Evolutionary conservation across 35 echinoderm and acorn worm species (phyloP).

Genomic region (Lytechinus variegatus): DNA sequence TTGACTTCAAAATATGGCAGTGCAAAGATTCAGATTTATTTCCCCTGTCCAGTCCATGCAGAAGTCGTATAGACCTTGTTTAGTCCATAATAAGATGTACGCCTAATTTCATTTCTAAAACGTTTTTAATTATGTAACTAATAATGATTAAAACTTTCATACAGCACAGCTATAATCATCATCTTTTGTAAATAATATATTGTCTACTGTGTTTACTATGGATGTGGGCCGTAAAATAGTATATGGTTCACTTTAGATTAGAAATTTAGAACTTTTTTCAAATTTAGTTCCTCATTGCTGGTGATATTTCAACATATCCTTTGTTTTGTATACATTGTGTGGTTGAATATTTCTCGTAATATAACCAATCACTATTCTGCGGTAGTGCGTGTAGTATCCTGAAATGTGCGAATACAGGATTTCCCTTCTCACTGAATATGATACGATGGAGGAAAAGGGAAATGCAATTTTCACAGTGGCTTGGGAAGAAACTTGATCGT

Average conservation of each 20-base stretch:
- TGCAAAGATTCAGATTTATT: background rate
- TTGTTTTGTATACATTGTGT: background rate
- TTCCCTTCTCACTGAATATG: background rate
- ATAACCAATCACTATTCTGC: background rate
- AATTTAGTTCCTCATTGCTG: background rate
- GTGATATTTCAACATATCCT: background rate
- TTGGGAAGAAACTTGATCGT: background rate
- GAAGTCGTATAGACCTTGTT: no score
- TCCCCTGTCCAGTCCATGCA: no score
- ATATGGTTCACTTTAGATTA: no score
- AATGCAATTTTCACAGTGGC: background rate
- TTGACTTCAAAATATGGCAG: background rate
- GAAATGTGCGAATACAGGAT: background rate
- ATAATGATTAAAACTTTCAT: no score
- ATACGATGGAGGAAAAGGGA: background rate
- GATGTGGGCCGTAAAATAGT: no score
- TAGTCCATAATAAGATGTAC: no score
- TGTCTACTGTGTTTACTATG: no score
- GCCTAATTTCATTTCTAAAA: no score
- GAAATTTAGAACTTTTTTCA: background rate
- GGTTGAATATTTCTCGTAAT: background rate
- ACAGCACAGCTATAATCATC: no score
- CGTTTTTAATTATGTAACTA: no score
- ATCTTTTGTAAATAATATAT: no score
- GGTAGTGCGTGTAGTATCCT: background rate